Conservation (phyloP, 2,113 vertebrate genomes). For the Physeter macrocephalus region DNA sequence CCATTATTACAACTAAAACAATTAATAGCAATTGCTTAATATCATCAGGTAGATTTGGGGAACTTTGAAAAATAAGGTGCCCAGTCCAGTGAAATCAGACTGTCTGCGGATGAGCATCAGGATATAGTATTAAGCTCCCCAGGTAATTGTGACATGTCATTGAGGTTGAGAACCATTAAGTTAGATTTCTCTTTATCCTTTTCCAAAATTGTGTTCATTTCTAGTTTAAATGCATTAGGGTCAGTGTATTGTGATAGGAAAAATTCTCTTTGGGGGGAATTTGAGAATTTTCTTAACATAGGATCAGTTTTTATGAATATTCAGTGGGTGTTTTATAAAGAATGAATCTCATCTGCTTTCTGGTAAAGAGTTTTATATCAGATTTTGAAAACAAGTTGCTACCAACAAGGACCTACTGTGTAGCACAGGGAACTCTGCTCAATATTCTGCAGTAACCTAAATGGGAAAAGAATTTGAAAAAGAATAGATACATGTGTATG, state of each 20-base stretch:
- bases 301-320: background rate
- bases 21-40: background rate
- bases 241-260: background rate
- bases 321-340: background rate
- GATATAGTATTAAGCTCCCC: background rate
- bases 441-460: background rate
- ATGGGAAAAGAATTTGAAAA: background rate
- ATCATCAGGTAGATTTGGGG: background rate
- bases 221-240: background rate
- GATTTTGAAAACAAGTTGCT: background rate
- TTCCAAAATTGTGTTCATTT: constrained; percentile 26
- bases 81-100: background rate
- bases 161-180: background rate
- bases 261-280: background rate
- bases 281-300: background rate
- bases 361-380: background rate
- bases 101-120: background rate
- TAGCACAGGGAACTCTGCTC: background rate
- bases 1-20: background rate
- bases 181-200: background rate
- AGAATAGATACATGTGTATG: background rate
- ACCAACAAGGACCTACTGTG: background rate
- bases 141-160: background rate
- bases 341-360: background rate
- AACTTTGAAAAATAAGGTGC: background rate